Conservation (phyloP, 92 coral and sea anemone genomes). For the Zoanthus sociatus region DNA sequence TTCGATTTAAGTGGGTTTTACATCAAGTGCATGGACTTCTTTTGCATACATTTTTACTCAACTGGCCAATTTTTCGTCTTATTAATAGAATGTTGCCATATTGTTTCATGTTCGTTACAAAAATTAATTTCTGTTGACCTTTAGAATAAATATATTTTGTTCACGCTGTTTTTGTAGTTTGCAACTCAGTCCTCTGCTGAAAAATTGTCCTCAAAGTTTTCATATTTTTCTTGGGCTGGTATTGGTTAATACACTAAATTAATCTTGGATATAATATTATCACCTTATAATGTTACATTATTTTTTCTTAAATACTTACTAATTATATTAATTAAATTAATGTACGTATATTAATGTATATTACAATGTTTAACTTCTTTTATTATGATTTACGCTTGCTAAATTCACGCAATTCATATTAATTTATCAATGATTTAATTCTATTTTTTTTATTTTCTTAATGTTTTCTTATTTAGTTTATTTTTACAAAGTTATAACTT, state of each 20-base stretch:
- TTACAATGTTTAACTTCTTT: too few relatives aligned
- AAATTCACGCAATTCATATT: background rate
- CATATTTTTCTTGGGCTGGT: background rate
- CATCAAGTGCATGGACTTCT: too few relatives aligned
- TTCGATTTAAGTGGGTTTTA: background rate
- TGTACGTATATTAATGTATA: too few relatives aligned
- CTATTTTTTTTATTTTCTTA: background rate
- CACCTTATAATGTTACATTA: too few relatives aligned
- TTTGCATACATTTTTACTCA: background rate
- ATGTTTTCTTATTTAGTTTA: background rate
- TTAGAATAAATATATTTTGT: background rate
- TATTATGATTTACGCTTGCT: background rate
- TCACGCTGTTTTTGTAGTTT: background rate
- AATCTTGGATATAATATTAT: too few relatives aligned
- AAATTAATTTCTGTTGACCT: background rate
- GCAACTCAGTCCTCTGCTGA: background rate
- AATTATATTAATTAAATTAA: too few relatives aligned
- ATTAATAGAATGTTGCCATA: background rate
- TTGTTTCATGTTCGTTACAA: background rate
- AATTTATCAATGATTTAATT: background rate
- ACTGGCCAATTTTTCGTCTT: background rate
- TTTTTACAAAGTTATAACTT: too few relatives aligned
- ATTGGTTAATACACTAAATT: too few relatives aligned
- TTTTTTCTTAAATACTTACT: too few relatives aligned
- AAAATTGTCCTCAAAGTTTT: background rate